A percentile compares a stretch with the other conserved stretches of the same genome.
Evolutionary conservation across 2,113 vertebrate species (phyloP).

Genomic region (Eira barbara): DNA sequence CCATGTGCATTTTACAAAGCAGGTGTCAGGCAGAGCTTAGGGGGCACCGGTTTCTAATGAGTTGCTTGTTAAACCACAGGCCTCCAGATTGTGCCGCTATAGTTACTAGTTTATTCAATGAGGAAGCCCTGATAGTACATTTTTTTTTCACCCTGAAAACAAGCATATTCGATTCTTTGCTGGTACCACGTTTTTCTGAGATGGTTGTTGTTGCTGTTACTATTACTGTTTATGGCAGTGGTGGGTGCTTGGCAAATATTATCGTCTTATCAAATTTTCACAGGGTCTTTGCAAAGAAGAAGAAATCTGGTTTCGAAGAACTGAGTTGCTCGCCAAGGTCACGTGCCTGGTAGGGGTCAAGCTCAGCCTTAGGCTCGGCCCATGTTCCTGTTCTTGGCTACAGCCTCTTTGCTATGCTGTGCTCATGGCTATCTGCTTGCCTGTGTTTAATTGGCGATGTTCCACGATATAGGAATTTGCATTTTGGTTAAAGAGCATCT

Average conservation of each 20-base stretch:
- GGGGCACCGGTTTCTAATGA: slow-evolving; percentile 15
- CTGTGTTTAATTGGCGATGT: neutral
- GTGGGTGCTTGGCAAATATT: neutral
- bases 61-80: slow-evolving; percentile 41
- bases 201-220: neutral
- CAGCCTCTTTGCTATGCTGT: neutral
- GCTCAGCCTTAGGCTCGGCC: neutral
- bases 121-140: slow-evolving; percentile 8
- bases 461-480: slow-evolving; percentile 21
- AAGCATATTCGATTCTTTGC: neutral
- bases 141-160: neutral
- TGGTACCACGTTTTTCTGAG: neutral
- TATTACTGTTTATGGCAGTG: neutral
- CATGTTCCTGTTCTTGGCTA: neutral
- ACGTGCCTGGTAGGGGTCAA: neutral
- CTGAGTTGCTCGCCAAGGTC: neutral
- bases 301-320: neutral
- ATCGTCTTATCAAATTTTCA: neutral
- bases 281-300: neutral
- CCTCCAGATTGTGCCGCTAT: slow-evolving; percentile 37
- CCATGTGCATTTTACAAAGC: neutral
- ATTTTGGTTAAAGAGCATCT: slow-evolving; percentile 18
- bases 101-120: slow-evolving; percentile 24
- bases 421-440: neutral
- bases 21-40: neutral